Evolutionary conservation across 2,888 invertebrate genomes (phyloP).

Genomic region (Drosophila parthenogenetica): DNA sequence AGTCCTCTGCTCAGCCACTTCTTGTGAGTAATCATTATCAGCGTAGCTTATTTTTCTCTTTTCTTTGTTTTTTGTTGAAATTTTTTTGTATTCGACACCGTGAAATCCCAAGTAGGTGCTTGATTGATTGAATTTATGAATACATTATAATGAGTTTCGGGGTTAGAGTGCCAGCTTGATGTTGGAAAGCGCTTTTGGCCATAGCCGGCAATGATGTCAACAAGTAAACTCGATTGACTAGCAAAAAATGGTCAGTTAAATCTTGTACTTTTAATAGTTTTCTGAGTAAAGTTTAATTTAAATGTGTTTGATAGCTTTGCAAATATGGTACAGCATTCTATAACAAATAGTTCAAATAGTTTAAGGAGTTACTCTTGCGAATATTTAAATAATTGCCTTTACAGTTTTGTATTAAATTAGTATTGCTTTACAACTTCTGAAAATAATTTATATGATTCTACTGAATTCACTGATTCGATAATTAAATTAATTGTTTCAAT

Average conservation of each 20-base stretch:
- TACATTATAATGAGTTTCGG: not conserved
- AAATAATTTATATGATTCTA: not conserved
- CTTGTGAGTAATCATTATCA: slow-evolving; percentile 54
- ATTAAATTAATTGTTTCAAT: not conserved
- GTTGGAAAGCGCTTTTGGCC: not conserved
- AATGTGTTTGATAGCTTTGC: no score
- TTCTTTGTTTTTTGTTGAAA: not conserved
- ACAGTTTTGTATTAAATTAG: no score
- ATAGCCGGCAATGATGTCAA: not conserved
- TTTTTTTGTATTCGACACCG: not conserved
- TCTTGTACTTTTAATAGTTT: not conserved
- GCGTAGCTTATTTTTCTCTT: not conserved
- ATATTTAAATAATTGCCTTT: no score
- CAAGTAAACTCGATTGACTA: not conserved
- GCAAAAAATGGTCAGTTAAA: not conserved
- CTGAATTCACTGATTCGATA: not conserved
- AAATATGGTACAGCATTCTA: no score
- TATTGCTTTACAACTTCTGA: no score
- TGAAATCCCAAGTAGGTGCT: not conserved
- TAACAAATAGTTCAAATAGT: not conserved
- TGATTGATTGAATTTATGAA: slow-evolving; percentile 1
- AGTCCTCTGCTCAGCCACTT: slow-evolving; percentile 40
- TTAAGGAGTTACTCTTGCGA: no score
- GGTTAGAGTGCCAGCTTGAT: not conserved
- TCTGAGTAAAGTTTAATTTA: not conserved